Base-by-base conservation (phyloP, 2,797 vertebrate genomes). In the Bovichtus diacanthus region DNA sequence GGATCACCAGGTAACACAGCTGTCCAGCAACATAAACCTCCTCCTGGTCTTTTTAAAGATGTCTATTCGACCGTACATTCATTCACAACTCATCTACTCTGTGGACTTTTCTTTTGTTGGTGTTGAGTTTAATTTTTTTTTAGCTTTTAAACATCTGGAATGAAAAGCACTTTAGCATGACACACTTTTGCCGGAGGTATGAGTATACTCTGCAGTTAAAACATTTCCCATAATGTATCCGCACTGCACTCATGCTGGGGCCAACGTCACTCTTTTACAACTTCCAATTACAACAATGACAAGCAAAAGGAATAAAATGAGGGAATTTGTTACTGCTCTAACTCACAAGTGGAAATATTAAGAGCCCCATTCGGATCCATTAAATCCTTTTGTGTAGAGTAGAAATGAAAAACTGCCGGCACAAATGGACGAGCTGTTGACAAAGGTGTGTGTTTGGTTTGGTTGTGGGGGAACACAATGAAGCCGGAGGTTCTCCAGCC, bases 1-100 rank as follows among this genome's bases (percentile, higher is more conserved):
- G 98, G 93, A 99, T 99, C 92, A 99, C 98, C 80, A 99, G 98
- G 98, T 99, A 95, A 77, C 53, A 46, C 58, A 3, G 11, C 51
- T 21, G 29, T 21, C 54, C 7, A 44, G 55, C 68, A 50, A 23
- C 49, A 56, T 6, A 11, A 18, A 44, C 38, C 11, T 61, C 9
- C 16, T 39, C 29, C 31, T 36, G 38, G 27, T 41, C 4, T 1
- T 15, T 38, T 10, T 27, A 4, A 21, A 56, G n/a, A 51, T 16
- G 51, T 50, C 29, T 58, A 59, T 46, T 27, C 12, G n/a, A 18
- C 50, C 6, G 16, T 10, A 15, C 15, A 2, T 46, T 49, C 46
- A 16, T 23, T 56, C n/a, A 53, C 34, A 49, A 8, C 53, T 50
- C 18, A 43, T 27, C 21, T 34, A 9, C 34, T 44, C 5, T 36